phyloP scores from a whole-genome alignment of 2,797 vertebrate species.

The Falco biarmicus region DNA sequence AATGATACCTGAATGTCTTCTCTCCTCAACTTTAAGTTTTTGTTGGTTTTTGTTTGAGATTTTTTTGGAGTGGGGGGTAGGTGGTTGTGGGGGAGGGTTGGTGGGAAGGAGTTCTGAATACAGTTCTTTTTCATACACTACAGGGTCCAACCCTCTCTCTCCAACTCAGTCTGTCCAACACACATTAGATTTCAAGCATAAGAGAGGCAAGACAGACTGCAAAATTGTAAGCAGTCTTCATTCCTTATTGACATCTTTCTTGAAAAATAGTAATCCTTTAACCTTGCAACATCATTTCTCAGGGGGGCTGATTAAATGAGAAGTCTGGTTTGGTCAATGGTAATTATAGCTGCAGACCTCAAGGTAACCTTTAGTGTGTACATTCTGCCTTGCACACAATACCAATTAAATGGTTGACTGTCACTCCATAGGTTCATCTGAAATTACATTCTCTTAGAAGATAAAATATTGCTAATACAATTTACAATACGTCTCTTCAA shows the following conservation, averaged over 20 bases:
- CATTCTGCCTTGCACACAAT: background rate
- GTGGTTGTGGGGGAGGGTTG: background rate
- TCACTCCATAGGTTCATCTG: constrained; percentile 42
- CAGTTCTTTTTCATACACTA: background rate
- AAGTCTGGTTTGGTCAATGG: constrained; percentile 4
- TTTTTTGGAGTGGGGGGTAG: background rate
- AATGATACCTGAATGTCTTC: background rate
- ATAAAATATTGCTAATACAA: background rate
- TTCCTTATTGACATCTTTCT: constrained; percentile 23
- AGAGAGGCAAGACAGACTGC: background rate
- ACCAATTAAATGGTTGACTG: constrained; percentile 36
- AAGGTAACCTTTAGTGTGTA: constrained; percentile 15
- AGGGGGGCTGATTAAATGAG: constrained; percentile 40
- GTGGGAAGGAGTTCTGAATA: background rate
- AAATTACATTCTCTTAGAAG: constrained; percentile 24
- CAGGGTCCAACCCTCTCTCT: background rate
- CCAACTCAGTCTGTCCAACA: too few relatives aligned
- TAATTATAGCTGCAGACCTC: constrained; percentile 16
- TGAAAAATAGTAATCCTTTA: constrained; percentile 41
- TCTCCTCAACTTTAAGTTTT: background rate
- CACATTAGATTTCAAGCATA: background rate
- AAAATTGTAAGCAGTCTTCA: background rate
- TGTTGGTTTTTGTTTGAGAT: background rate
- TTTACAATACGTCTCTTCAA: background rate
- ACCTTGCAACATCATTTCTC: constrained; percentile 32